These are phyloP conservation scores for Metopolophium dirhodum DNA, from an alignment of 1,140 invertebrate genomes.

Conservation along the genomic window DNA sequence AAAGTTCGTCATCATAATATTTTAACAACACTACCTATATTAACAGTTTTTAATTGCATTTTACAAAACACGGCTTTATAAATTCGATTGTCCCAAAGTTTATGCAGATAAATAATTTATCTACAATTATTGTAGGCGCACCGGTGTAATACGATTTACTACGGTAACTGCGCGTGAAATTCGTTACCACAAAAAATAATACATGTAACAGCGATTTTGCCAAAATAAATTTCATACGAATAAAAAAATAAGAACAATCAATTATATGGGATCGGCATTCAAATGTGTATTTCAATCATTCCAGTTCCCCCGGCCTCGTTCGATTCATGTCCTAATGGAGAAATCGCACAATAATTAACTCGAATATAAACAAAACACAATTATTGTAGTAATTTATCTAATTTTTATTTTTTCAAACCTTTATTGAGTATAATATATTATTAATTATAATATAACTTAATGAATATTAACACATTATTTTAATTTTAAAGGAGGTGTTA, in stretches of 20 bases:
- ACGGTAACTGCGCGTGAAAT: not conserved
- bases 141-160: not conserved
- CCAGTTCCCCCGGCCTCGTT: not conserved
- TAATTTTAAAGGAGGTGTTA: too few relatives aligned
- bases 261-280: not conserved
- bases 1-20: not conserved
- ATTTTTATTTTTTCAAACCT: not conserved
- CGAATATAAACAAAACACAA: not conserved
- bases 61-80: not conserved
- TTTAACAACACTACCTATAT: not conserved
- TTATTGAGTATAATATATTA: not conserved
- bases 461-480: not conserved
- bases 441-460: not conserved
- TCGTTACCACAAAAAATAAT: not conserved
- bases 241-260: not conserved
- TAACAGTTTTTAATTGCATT: not conserved
- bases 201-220: not conserved
- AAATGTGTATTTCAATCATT: not conserved
- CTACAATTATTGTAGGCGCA: not conserved
- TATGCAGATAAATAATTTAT: not conserved
- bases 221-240: not conserved
- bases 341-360: not conserved
- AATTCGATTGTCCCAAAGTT: not conserved
- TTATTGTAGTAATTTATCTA: not conserved
- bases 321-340: not conserved